phyloP scores from a whole-genome alignment of 2,888 invertebrate species.

The Sycophila texana region DNA sequence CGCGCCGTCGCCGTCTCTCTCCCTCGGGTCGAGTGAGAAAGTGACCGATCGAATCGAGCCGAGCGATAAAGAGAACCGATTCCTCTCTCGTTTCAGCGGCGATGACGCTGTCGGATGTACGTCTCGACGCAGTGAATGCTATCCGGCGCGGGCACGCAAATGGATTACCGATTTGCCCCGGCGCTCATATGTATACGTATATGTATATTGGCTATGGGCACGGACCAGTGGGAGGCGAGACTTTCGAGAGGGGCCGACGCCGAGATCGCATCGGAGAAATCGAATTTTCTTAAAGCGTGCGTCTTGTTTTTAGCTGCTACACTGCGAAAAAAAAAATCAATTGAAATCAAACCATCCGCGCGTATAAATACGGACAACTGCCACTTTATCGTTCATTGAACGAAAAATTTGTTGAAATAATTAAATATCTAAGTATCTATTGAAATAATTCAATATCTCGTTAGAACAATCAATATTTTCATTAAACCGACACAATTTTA shows the following conservation, averaged over 20 bases:
- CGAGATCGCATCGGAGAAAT: constrained; percentile 16
- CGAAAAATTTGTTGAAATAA: too few species aligned
- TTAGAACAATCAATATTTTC: too few species aligned
- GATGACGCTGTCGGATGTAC: constrained; percentile 53
- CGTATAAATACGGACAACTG: too few species aligned
- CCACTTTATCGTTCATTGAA: too few species aligned
- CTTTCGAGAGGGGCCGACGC: not conserved
- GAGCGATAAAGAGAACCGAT: constrained; percentile 54
- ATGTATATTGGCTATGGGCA: not conserved
- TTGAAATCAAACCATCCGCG: too few species aligned
- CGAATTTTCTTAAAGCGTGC: not conserved
- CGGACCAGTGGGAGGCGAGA: not conserved
- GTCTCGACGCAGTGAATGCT: constrained; percentile 54
- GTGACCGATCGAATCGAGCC: constrained; percentile 55
- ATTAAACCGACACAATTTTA: too few species aligned
- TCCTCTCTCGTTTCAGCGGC: constrained; percentile 38
- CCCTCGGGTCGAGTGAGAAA: constrained; percentile 11
- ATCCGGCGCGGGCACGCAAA: constrained; percentile 55
- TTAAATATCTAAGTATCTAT: too few species aligned
- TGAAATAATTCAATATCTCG: too few species aligned
- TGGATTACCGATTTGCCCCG: constrained; percentile 57
- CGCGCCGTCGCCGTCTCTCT: constrained; percentile 3
- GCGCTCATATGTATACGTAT: not conserved
- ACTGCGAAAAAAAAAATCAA: too few species aligned
- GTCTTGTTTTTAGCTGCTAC: too few species aligned